phyloP scores from a whole-genome alignment of 2,888 invertebrate species.

The Nomada flava region DNA sequence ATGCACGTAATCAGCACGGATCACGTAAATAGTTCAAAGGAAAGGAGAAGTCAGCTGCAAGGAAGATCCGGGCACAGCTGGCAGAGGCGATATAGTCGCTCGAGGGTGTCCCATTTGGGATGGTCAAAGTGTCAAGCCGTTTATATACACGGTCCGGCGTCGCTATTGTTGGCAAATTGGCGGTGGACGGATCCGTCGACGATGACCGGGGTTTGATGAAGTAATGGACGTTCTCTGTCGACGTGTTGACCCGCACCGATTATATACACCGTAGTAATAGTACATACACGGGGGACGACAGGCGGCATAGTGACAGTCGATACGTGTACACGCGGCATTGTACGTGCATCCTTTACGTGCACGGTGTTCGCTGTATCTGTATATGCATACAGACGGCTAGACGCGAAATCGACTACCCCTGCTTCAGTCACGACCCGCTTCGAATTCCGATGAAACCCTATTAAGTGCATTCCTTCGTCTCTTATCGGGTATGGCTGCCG shows the following conservation, averaged over 20 bases:
- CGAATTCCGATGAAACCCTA: constrained; percentile 33
- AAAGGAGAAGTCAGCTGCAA: background rate
- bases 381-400: constrained; percentile 14
- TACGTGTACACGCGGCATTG: constrained; percentile 52
- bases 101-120: constrained; percentile 58
- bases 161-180: constrained; percentile 78
- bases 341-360: constrained; percentile 42
- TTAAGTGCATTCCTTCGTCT: constrained; percentile 33
- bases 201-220: constrained; percentile 81
- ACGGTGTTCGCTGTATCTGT: constrained; percentile 11
- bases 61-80: constrained; percentile 7
- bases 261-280: constrained; percentile 71
- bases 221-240: constrained; percentile 83
- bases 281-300: constrained; percentile 53
- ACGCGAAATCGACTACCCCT: constrained; percentile 23
- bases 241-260: constrained; percentile 78
- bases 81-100: constrained; percentile 1
- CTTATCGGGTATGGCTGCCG: background rate
- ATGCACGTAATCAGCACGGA: background rate
- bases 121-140: constrained; percentile 71
- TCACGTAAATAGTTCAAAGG: constrained; percentile 8
- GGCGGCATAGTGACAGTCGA: constrained; percentile 55
- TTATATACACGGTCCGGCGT: constrained; percentile 68
- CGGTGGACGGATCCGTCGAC: constrained; percentile 77
- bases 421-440: background rate